These are phyloP conservation scores for Agrochola litura DNA, from an alignment of 2,888 invertebrate genomes.

Conservation along the genomic window DNA sequence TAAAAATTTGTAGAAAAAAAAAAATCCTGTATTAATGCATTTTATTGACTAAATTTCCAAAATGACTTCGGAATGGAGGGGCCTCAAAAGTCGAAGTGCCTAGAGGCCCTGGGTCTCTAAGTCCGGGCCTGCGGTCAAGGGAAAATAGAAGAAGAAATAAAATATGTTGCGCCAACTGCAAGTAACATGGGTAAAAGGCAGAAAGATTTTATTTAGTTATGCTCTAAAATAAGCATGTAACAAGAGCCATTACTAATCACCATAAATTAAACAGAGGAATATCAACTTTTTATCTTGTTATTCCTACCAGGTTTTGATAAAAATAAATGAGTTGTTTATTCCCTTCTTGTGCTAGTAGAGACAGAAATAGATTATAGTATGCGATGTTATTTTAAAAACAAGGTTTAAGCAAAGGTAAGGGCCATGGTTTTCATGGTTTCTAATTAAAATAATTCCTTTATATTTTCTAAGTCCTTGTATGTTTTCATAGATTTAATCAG, in stretches of 20 bases:
- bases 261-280: not conserved
- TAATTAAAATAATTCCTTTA: not conserved
- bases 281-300: slow-evolving; percentile 20
- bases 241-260: not conserved
- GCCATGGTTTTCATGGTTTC: no score
- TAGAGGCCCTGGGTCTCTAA: no score
- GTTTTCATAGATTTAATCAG: not conserved
- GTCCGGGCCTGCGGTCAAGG: no score
- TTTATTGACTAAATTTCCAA: no score
- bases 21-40: no score
- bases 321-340: slow-evolving; percentile 37
- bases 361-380: not conserved
- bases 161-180: not conserved
- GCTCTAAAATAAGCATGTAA: not conserved
- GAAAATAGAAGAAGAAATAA: not conserved
- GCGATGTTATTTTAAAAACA: not conserved
- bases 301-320: slow-evolving; percentile 9
- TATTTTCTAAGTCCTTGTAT: not conserved
- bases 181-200: not conserved
- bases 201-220: not conserved
- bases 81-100: no score
- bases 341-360: slow-evolving; percentile 1
- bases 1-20: no score
- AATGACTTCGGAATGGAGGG: no score
- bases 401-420: no score